Base-by-base conservation (phyloP, 2,113 vertebrate genomes). In the Tamias sibiricus region DNA sequence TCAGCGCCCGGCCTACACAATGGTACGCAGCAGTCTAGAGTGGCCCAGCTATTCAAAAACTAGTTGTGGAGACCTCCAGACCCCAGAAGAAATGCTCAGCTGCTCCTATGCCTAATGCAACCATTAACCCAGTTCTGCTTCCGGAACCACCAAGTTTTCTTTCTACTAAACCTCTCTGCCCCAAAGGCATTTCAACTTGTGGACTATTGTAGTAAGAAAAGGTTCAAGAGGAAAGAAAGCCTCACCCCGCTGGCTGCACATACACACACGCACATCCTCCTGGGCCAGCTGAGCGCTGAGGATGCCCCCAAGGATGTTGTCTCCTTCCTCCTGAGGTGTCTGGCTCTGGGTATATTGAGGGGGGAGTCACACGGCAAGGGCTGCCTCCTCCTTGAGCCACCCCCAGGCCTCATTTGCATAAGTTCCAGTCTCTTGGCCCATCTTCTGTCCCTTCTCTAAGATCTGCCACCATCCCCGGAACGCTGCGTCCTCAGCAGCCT, bases 401-500 rank as follows among this genome's bases (percentile, higher is more conserved):
- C 47, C 49, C 87, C 3, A 22, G 32, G 40, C 22, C 37, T 76
- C n/a, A 96, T 96, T 89, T 95, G 88, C 57, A 87, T 92, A 91
- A 93, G 35, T 89, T 76, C 26, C 86, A 35, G 57, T 52, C 93
- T 77, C 80, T 86, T 62, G 79, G 71, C 66, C 68, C 32, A 83
- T 64, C 68, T 94, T 94, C 62, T 14, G 81, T 84, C 66, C 88
- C 88, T 90, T 83, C 82, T 95, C 77, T 85, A 81, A 90, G 80
- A 97, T 72, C 83, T 74, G 90, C 94, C 96, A 93, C 94, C 93
- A 96, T 76, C 68, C 59, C 64, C 12, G 0, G 49, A 94, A 95
- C 77, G 93, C 4, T 22, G 88, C 49, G 69, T 87, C 87, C 92
- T 95, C 96, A 87, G 91, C 98, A 96, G 92, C 98, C 97, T 96